phyloP scores from a whole-genome alignment of 2,113 vertebrate genomes.

The Paradisaea rubra region DNA sequence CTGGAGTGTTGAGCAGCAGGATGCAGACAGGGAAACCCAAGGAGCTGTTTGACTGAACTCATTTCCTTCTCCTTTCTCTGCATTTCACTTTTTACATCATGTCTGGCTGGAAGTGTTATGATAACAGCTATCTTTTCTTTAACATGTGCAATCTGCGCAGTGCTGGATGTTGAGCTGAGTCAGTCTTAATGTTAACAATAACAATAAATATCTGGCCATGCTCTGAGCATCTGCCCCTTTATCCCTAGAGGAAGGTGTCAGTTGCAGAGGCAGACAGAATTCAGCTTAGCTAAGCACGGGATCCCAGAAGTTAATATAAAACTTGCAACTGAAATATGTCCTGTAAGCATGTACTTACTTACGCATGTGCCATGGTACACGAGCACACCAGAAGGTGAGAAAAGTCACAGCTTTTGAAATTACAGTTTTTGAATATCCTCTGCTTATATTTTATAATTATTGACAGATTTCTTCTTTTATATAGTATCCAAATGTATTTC shows the following conservation, averaged over 20 bases:
- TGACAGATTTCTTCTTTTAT: background rate
- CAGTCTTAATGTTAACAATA: fast-evolving
- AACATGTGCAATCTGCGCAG: background rate
- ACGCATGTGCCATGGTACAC: fast-evolving
- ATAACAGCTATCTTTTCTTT: background rate
- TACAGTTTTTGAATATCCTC: background rate
- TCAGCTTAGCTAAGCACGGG: background rate
- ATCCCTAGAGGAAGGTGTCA: background rate
- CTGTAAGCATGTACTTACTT: background rate
- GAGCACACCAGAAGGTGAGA: background rate
- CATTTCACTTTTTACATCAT: conserved; percentile 3
- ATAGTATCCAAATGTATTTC: background rate
- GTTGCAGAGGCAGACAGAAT: background rate
- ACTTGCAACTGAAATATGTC: background rate
- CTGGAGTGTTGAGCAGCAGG: background rate
- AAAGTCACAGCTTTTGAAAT: background rate
- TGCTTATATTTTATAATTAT: background rate
- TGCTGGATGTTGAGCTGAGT: fast-evolving
- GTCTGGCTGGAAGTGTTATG: background rate
- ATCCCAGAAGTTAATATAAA: background rate
- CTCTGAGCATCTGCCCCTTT: background rate
- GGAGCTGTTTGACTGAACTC: background rate
- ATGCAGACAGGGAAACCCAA: background rate
- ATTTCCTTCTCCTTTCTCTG: background rate
- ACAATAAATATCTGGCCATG: background rate